These are phyloP conservation scores for Carposina sasakii DNA, from an alignment of 1,140 invertebrate species.

Conservation along the genomic window DNA sequence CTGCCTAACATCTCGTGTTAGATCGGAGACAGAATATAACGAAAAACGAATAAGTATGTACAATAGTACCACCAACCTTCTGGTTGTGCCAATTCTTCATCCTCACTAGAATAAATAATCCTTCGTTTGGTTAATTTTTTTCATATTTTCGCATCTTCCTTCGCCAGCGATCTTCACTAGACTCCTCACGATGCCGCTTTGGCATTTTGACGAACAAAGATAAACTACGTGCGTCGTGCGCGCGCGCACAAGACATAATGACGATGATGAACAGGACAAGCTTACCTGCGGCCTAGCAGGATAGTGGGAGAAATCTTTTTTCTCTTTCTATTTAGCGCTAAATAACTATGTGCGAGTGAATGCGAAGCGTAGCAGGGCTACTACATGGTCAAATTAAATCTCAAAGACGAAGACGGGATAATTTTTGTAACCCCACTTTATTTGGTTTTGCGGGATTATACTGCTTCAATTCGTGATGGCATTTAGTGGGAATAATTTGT, in stretches of 20 bases:
- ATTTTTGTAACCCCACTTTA: conserved; percentile 35
- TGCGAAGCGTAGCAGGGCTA: too few species aligned
- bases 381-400: too few species aligned
- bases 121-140: neutral
- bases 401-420: too few species aligned
- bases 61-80: conserved; percentile 1
- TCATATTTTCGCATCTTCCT: neutral
- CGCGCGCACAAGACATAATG: too few species aligned
- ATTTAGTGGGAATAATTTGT: conserved; percentile 40
- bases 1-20: neutral
- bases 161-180: neutral
- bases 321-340: too few species aligned
- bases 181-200: neutral
- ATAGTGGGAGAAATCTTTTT: too few species aligned
- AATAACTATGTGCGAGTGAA: too few species aligned
- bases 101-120: neutral
- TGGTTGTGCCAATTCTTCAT: neutral
- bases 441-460: conserved; percentile 43
- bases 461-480: conserved; percentile 19
- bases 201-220: neutral
- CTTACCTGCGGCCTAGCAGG: too few species aligned
- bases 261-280: too few species aligned
- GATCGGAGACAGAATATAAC: neutral
- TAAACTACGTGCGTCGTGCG: too few species aligned
- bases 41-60: neutral